Evolutionary conservation across 1,140 invertebrate species (phyloP).

Genomic region (Trinorchestia longiramus): DNA sequence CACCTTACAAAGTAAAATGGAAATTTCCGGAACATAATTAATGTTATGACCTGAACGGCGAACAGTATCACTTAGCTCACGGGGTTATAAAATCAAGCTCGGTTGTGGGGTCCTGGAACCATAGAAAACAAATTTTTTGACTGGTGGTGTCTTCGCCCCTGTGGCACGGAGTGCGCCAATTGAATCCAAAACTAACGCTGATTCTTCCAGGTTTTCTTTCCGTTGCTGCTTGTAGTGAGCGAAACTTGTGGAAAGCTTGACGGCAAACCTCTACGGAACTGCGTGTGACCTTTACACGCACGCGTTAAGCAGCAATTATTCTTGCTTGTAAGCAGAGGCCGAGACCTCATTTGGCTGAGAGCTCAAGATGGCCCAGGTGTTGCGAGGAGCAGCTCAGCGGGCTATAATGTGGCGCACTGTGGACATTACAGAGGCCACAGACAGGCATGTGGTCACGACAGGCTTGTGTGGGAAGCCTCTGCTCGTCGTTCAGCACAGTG

Average conservation of each 20-base stretch:
- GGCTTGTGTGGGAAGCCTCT: neutral
- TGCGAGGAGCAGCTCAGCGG: neutral
- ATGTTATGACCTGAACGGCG: too few species aligned
- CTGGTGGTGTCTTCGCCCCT: too few species aligned
- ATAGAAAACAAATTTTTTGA: too few species aligned
- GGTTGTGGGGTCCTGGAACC: too few species aligned
- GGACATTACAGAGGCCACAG: neutral
- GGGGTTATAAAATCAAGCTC: too few species aligned
- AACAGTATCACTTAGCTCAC: too few species aligned
- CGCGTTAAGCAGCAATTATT: neutral
- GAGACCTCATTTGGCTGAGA: neutral
- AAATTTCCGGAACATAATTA: too few species aligned
- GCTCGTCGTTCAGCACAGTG: neutral
- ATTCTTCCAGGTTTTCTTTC: too few species aligned
- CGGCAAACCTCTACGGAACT: neutral
- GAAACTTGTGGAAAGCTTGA: too few species aligned
- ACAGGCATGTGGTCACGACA: neutral
- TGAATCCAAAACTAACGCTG: neutral
- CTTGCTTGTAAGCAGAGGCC: neutral
- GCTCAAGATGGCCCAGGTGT: neutral
- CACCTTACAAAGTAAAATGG: too few species aligned
- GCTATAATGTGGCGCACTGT: neutral
- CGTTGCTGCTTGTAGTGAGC: too few species aligned
- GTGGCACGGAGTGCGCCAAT: too few species aligned
- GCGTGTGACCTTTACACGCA: neutral